A percentile compares a stretch with the other conserved stretches of the same genome.
Evolutionary conservation across 1,140 invertebrate genomes (phyloP).

Genomic region (Ceratitis capitata): DNA sequence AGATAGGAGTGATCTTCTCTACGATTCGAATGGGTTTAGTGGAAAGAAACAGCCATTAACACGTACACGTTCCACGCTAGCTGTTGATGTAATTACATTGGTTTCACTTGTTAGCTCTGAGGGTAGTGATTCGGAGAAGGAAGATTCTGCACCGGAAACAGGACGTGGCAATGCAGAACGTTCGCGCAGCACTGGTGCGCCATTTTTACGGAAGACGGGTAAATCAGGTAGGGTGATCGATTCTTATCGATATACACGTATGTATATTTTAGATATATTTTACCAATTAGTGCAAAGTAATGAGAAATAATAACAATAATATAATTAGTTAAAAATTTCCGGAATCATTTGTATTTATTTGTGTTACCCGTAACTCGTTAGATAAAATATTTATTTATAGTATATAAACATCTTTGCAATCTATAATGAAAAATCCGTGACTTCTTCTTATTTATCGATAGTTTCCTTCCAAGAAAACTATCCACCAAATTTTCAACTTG

Average conservation of each 20-base stretch:
- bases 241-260: neutral
- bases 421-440: neutral
- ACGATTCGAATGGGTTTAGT: neutral
- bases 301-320: too few species aligned
- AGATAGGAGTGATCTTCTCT: neutral
- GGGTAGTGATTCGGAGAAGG: constrained; percentile 63
- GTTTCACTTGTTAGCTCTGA: constrained; percentile 63
- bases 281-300: too few species aligned
- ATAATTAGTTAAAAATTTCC: too few species aligned
- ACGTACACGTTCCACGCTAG: constrained; percentile 55
- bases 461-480: constrained; percentile 66
- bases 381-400: too few species aligned
- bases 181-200: constrained; percentile 52
- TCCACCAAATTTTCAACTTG: constrained; percentile 57
- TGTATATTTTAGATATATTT: too few species aligned
- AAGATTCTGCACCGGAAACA: constrained; percentile 50
- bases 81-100: constrained; percentile 60
- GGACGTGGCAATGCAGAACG: constrained; percentile 43
- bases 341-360: too few species aligned
- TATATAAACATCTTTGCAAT: too few species aligned
- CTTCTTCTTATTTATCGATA: constrained; percentile 40
- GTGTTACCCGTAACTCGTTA: too few species aligned
- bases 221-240: constrained; percentile 59
- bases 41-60: constrained; percentile 51
- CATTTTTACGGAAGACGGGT: constrained; percentile 59